Evolutionary conservation across 2,888 invertebrate species (phyloP), one percentile per base, ranked within the genome.

Genomic region (Drosophila paramelanica): DNA sequence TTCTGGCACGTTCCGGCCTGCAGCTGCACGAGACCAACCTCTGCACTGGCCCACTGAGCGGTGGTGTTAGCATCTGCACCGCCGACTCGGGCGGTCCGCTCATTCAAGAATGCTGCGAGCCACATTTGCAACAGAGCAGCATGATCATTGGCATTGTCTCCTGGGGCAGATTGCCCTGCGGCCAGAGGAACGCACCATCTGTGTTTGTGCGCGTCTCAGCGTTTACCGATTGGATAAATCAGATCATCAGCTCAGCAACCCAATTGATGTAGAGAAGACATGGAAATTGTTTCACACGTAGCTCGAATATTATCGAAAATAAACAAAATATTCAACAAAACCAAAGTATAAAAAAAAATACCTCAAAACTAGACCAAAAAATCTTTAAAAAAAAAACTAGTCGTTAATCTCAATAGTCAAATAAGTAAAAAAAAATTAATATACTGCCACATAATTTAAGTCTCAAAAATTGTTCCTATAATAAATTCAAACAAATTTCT

Each of bases 121-220:
- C 79, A 4, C 77, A 77, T 43, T 79, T 79, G 45, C 78, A 84
- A n/a, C 78, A 80, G 39, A 72, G 67, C 25, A 77, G 81, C 62
- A 86, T 86, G 2, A 89, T 90, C 76, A 90, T 93, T 58, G 94
- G 94, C 68, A 90, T 94, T 49, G 93, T 93, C 11, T 93, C 94
- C 2, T 94, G 93, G 93, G 93, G 93, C 13, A 77, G 89, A 57
- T 89, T 91, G 72, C 93, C 93, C 2, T 93, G 93, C 67, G 93
- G 93, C 5, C 83, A 86, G 36, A 81, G 81, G 38, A 91, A 92
- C 53, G 84, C 91, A 1, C 93, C 93, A 0, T 93, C 93, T 0
- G 93, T 93, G 1, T 93, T 93, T 88, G 93, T 93, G 3, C 91
- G 93, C 20, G 93, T 93, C 5, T 92, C 93, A 0, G 91, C 92